Percentiles rank a stretch among this genome's conserved stretches.
phyloP scores from a whole-genome alignment of 2,888 invertebrate genomes.

The Drosophila lacicola region DNA sequence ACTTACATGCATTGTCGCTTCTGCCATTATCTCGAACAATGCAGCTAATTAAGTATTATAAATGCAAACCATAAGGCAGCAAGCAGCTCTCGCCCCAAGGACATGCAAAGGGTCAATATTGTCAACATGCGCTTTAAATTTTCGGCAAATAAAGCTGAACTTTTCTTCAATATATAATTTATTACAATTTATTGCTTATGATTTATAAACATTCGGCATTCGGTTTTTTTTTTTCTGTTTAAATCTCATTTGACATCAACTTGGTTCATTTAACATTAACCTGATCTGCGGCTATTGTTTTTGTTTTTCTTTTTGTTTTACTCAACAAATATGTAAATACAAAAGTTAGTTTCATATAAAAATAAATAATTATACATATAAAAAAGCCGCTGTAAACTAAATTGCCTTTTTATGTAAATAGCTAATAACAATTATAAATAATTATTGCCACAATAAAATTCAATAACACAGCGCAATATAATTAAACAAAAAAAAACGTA shows the following conservation, averaged over 20 bases:
- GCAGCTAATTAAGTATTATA: conserved; percentile 75
- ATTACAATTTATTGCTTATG: conserved; percentile 18
- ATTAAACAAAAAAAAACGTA: conserved; percentile 29
- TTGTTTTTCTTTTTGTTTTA: background rate
- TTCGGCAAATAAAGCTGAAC: background rate
- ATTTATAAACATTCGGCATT: conserved; percentile 7
- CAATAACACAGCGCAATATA: conserved; percentile 33
- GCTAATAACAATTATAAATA: conserved; percentile 42
- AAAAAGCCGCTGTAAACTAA: conserved; percentile 58
- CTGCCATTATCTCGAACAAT: conserved; percentile 67
- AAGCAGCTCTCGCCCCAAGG: conserved; percentile 7
- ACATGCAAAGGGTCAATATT: conserved; percentile 9
- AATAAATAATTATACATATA: conserved; percentile 15
- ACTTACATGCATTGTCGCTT: conserved; percentile 56
- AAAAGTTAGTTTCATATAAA: conserved; percentile 22
- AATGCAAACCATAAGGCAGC: conserved; percentile 56
- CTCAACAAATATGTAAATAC: conserved; percentile 41
- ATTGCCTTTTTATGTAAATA: conserved; percentile 66
- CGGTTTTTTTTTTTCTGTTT: background rate
- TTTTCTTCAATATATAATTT: background rate
- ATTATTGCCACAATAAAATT: conserved; percentile 38
- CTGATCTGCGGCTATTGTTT: background rate
- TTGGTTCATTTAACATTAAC: conserved; percentile 36
- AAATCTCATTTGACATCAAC: background rate
- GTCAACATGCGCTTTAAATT: conserved; percentile 24